phyloP scores from a whole-genome alignment of 1,140 invertebrate genomes.

The Maniola jurtina region DNA sequence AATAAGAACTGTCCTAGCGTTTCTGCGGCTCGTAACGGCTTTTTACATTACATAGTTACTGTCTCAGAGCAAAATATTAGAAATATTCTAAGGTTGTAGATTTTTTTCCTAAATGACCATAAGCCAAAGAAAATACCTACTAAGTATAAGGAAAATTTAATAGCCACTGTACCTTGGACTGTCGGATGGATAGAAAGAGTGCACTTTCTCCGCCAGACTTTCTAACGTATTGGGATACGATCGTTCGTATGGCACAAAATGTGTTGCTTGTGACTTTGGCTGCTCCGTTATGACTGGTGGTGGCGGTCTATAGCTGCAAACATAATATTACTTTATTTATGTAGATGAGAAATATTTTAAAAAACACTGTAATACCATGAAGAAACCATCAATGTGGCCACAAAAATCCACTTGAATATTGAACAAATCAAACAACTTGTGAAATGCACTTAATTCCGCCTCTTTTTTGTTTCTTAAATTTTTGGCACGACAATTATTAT shows the following conservation, averaged over 20 bases:
- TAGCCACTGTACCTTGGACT: constrained; percentile 72
- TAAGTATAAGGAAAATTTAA: no score
- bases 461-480: no score
- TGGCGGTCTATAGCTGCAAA: constrained; percentile 80
- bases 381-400: no score
- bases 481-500: no score
- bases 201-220: constrained; percentile 93
- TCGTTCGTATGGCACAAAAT: constrained; percentile 89
- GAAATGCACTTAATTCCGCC: no score
- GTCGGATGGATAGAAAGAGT: constrained; percentile 85
- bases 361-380: neutral
- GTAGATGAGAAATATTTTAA: neutral
- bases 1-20: no score
- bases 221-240: constrained; percentile 94
- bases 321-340: neutral
- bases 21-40: no score
- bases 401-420: no score
- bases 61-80: constrained; percentile 25
- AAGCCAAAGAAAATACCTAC: no score
- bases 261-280: constrained; percentile 87
- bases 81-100: neutral
- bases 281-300: constrained; percentile 94
- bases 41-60: no score
- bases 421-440: no score
- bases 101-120: no score